Conservation (phyloP, 2,797 vertebrate genomes). For the Botia kubotai region DNA sequence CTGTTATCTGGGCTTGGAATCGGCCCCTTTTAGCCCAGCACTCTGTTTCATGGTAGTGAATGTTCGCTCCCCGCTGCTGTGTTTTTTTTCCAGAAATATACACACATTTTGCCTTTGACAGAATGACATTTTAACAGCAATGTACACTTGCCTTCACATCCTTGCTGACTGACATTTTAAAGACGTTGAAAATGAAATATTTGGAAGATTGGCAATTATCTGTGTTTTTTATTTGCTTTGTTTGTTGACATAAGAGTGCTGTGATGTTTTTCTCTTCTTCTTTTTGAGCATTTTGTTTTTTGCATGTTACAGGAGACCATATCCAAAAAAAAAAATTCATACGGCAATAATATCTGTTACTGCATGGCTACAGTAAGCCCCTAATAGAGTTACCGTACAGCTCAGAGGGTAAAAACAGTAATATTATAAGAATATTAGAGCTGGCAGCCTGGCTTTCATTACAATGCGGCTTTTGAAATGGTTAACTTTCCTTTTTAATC, state of each 20-base stretch:
- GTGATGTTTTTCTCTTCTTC: conserved; percentile 3
- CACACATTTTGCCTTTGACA: conserved; percentile 57
- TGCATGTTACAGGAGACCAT: not conserved
- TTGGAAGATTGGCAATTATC: conserved; percentile 23
- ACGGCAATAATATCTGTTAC: conserved; percentile 22
- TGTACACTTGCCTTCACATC: conserved; percentile 41
- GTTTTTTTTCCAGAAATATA: conserved; percentile 50
- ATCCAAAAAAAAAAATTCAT: not conserved
- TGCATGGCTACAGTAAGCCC: conserved; percentile 1
- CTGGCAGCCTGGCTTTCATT: conserved; percentile 84
- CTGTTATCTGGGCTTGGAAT: conserved; percentile 83
- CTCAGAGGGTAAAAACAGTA: conserved; percentile 29
- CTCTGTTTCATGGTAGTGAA: conserved; percentile 44
- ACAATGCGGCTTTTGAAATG: conserved; percentile 81
- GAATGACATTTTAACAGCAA: conserved; percentile 53
- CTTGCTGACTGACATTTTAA: conserved; percentile 42
- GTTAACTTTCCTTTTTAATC: conserved; percentile 87
- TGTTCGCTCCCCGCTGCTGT: conserved; percentile 49
- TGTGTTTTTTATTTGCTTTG: conserved; percentile 38
- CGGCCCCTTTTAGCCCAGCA: conserved; percentile 66
- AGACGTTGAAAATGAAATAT: conserved; percentile 30
- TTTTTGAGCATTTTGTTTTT: not conserved
- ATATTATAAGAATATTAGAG: conserved; percentile 59
- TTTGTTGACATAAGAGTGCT: conserved; percentile 39
- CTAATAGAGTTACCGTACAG: conserved; percentile 3